phyloP scores from a whole-genome alignment of 1,140 invertebrate genomes.

The Papilio polyxenes region DNA sequence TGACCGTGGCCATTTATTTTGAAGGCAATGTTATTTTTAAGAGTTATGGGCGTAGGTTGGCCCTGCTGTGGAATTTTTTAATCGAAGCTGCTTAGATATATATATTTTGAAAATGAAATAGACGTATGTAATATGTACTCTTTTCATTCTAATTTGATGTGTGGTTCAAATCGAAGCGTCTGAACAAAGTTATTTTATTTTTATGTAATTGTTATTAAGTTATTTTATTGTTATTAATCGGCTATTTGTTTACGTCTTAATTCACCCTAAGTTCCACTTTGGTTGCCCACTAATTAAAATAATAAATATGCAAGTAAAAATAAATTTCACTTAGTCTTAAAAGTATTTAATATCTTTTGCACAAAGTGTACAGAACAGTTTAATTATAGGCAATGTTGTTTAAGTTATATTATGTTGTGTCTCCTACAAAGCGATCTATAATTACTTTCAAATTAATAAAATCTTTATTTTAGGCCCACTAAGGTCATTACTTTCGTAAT shows the following conservation, averaged over 20 bases:
- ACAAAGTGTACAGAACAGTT: background rate
- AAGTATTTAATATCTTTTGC: background rate
- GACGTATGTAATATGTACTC: no score
- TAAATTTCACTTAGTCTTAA: no score
- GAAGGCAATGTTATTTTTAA: constrained; percentile 5
- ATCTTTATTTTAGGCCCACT: background rate
- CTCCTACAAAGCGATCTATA: background rate
- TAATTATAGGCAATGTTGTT: background rate
- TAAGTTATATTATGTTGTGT: background rate
- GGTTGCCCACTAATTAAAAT: background rate
- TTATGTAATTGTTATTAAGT: no score
- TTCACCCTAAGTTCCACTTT: background rate
- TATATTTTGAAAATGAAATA: background rate
- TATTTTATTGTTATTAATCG: no score
- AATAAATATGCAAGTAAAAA: no score
- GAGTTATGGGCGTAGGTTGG: background rate
- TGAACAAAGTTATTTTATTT: background rate
- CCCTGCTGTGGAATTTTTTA: constrained; percentile 7
- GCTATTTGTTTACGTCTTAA: background rate
- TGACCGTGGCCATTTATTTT: background rate
- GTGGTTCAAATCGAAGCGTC: background rate
- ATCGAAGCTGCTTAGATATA: background rate
- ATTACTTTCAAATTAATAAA: constrained; percentile 13
- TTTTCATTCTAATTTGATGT: background rate
- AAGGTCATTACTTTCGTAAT: constrained; percentile 1